Evolutionary conservation across 2,797 vertebrate species (phyloP).

Genomic region (Peromyscus nudipes): DNA sequence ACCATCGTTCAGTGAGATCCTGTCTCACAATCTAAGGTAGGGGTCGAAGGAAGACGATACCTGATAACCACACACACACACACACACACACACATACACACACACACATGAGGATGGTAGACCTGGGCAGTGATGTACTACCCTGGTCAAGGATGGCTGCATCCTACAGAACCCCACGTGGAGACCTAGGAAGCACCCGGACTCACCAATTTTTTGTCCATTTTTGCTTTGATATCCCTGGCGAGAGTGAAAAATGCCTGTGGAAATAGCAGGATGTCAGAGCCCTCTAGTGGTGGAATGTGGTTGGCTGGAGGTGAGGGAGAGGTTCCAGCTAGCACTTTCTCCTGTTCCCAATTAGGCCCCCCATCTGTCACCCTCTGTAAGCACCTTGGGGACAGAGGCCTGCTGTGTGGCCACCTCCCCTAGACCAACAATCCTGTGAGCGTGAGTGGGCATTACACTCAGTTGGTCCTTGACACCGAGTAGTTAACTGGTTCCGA

Average conservation of each 20-base stretch:
- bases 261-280: neutral
- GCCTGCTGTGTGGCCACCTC: neutral
- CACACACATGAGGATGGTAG: too few species aligned
- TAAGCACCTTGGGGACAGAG: neutral
- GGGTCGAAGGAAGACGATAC: neutral
- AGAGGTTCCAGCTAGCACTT: neutral
- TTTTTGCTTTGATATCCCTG: constrained; percentile 99
- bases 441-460: neutral
- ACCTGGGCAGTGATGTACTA: neutral
- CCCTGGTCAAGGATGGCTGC: fast-evolving
- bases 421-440: neutral
- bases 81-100: too few species aligned
- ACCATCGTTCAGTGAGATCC: neutral
- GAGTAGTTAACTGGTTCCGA: neutral
- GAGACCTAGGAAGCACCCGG: neutral
- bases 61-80: neutral
- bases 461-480: neutral
- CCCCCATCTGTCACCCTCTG: neutral
- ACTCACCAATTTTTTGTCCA: constrained; percentile 99
- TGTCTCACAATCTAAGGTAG: neutral
- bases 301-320: neutral
- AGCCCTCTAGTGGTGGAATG: neutral
- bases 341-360: neutral
- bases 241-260: constrained; percentile 98
- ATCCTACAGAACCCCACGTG: fast-evolving